phyloP scores from a whole-genome alignment of 2,888 invertebrate genomes.

The Serrognathus titanus region DNA sequence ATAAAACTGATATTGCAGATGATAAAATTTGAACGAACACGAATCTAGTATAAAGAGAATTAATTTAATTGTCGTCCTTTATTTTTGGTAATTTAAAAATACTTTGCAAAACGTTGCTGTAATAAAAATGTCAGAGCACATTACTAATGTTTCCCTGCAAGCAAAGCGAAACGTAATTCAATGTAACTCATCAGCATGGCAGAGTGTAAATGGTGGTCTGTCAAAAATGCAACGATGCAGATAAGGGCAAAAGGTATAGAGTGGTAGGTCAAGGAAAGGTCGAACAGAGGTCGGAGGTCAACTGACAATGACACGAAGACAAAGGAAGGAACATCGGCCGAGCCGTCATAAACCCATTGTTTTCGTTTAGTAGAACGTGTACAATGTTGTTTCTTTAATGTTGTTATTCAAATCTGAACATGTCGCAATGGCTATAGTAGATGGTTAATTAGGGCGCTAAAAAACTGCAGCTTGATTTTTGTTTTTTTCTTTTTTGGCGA shows the following conservation, averaged over 20 bases:
- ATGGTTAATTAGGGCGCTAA: slow-evolving; percentile 19
- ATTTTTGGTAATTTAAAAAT: too few species aligned
- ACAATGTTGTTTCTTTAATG: slow-evolving; percentile 41
- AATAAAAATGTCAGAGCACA: too few species aligned
- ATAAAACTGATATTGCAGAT: too few species aligned
- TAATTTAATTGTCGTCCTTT: too few species aligned
- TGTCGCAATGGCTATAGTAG: slow-evolving; percentile 15
- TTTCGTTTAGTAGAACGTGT: slow-evolving; percentile 34
- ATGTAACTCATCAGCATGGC: slow-evolving; percentile 18
- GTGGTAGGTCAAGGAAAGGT: slow-evolving; percentile 39
- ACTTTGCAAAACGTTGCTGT: too few species aligned
- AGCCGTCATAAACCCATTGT: slow-evolving; percentile 46
- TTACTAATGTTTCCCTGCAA: background rate
- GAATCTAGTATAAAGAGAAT: too few species aligned
- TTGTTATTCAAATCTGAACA: slow-evolving; percentile 14
- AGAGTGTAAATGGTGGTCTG: slow-evolving; percentile 44
- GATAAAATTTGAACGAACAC: too few species aligned
- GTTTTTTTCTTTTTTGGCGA: background rate
- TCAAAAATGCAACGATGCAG: slow-evolving; percentile 51
- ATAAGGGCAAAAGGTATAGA: slow-evolving; percentile 35
- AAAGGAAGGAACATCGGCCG: slow-evolving; percentile 61
- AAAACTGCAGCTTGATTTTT: slow-evolving; percentile 15
- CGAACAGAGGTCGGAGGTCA: slow-evolving; percentile 46
- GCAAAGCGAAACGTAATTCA: slow-evolving; percentile 3
- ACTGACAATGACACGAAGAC: slow-evolving; percentile 77